phyloP scores from a whole-genome alignment of 2,888 invertebrate species.

The Hylaea fasciaria region DNA sequence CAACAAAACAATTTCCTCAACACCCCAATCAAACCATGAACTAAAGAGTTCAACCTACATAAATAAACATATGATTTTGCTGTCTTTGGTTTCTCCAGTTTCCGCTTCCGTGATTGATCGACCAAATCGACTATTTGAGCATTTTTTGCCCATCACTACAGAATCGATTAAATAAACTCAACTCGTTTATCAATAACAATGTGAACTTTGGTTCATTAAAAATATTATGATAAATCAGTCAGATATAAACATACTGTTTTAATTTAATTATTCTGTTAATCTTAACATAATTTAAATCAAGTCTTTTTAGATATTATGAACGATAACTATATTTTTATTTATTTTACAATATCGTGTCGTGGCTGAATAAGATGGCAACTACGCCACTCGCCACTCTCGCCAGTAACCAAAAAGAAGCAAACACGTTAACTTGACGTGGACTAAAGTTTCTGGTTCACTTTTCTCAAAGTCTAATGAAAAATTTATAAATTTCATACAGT shows the following conservation, averaged over 20 bases:
- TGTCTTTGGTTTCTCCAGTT: conserved; percentile 54
- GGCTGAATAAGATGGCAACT: conserved; percentile 58
- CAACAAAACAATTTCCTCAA: conserved; percentile 76
- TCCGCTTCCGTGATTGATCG: conserved; percentile 53
- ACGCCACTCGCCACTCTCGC: conserved; percentile 33
- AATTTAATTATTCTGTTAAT: no score
- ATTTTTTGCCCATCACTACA: not conserved
- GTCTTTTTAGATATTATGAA: no score
- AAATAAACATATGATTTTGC: conserved; percentile 81
- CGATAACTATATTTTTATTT: no score
- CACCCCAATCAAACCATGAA: conserved; percentile 79
- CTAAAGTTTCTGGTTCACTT: conserved; percentile 77
- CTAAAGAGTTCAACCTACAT: conserved; percentile 75
- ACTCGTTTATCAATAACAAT: not conserved
- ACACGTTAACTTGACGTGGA: conserved; percentile 85
- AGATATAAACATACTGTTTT: no score
- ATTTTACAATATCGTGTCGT: not conserved
- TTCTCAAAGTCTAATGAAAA: conserved; percentile 56
- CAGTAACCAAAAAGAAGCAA: conserved; percentile 80
- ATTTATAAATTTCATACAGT: conserved; percentile 56
- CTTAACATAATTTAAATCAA: no score
- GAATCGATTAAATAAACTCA: not conserved
- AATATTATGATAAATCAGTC: no score
- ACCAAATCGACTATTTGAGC: conserved; percentile 19
- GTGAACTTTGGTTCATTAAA: no score